Conservation (phyloP, 2,888 invertebrate genomes). For the Troides aeacus region DNA sequence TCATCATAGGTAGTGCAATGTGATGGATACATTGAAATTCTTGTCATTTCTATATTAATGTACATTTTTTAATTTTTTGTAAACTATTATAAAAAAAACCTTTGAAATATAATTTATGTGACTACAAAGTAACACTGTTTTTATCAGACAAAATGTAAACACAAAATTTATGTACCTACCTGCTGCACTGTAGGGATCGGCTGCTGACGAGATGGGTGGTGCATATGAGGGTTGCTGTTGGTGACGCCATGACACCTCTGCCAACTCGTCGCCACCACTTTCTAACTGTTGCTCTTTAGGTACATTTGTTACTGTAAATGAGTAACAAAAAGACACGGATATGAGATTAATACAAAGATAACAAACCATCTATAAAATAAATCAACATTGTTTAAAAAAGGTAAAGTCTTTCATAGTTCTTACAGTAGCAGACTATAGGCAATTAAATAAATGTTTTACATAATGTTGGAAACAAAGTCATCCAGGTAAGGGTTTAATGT, state of each 20-base stretch:
- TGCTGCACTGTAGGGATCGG: slow-evolving; percentile 86
- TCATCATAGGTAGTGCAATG: too few relatives aligned
- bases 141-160: background rate
- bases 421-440: too few relatives aligned
- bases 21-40: too few relatives aligned
- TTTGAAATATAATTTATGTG: background rate
- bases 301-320: slow-evolving; percentile 84
- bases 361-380: background rate
- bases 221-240: slow-evolving; percentile 83
- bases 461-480: too few relatives aligned
- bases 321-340: slow-evolving; percentile 26
- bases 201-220: slow-evolving; percentile 84
- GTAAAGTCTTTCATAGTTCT: too few relatives aligned
- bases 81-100: too few relatives aligned
- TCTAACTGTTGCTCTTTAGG: slow-evolving; percentile 87
- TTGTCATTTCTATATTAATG: too few relatives aligned
- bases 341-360: background rate
- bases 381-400: background rate
- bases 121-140: background rate
- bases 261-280: slow-evolving; percentile 85
- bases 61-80: too few relatives aligned
- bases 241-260: slow-evolving; percentile 87
- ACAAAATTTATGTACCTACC: slow-evolving; percentile 64
- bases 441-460: too few relatives aligned
- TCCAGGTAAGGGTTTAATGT: too few relatives aligned